Evolutionary conservation across 2,113 vertebrate species (phyloP), one percentile per base, ranked within the genome.

Genomic region (Ceyx cyanopectus): DNA sequence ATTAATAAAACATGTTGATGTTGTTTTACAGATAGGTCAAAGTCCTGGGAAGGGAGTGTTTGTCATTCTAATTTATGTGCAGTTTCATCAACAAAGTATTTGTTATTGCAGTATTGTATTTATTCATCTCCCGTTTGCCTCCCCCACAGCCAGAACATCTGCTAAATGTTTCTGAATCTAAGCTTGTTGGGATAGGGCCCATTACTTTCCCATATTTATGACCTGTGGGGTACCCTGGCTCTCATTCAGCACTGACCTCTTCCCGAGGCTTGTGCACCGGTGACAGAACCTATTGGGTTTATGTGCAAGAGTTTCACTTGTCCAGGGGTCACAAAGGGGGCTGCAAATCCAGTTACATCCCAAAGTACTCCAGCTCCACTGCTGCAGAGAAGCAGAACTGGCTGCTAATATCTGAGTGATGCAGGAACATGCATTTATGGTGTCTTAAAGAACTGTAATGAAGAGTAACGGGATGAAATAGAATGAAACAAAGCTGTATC

Each of bases 61-160:
- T 91, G 89, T 89, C 87, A 77, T 91, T 83, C 81, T 85, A 72
- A 91, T 91, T 93, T 87, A 87, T 54, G 87, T 57, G 85, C 85
- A 27, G 89, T 53, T 96, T 95, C 92, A 95, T 95, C 89, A 91
- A 85, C 85, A 83, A 94, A 96, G 61, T 95, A 93, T 93, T 96
- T 94, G 91, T 88, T 92, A 50, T 91, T 90, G 89, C 91, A 88
- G 81, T 85, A 75, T 57, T 95, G 85, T 91, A 89, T 84, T 95
- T 96, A 95, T 91, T 80, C 89, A 94, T 93, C 81, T 94, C 85
- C 87, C 85, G 68, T 86, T 95, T 93, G 91, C 87, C 85, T 96
- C 92, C 85, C 68, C 89, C 95, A 94, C 68, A 58, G 87, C 85
- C 94, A 96, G 95, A 80, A 95, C 91, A 96, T 96, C 95, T 96